Evolutionary conservation across 1,140 invertebrate genomes (phyloP).

Genomic region (Araneus ventricosus): DNA sequence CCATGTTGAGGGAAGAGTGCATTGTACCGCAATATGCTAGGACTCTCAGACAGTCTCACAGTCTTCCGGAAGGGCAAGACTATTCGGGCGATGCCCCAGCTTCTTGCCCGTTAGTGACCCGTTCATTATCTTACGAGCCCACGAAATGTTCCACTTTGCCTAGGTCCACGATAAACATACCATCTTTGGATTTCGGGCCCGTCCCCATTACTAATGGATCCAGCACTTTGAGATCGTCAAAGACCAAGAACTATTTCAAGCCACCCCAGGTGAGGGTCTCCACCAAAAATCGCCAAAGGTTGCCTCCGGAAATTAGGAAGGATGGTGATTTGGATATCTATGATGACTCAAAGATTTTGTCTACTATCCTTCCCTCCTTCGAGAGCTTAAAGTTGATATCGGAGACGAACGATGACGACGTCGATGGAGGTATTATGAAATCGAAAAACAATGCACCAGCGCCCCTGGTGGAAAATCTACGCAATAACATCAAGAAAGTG

Average conservation of each 20-base stretch:
- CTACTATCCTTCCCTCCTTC: conserved; percentile 60
- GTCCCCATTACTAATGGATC: conserved; percentile 1
- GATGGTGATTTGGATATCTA: conserved; percentile 55
- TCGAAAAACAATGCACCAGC: neutral
- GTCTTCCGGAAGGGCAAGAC: conserved; percentile 67
- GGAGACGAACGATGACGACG: conserved; percentile 30
- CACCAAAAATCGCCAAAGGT: conserved; percentile 60
- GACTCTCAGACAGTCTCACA: conserved; percentile 68
- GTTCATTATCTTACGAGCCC: conserved; percentile 65
- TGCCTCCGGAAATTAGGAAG: conserved; percentile 70
- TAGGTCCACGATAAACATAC: conserved; percentile 61
- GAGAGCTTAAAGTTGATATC: conserved; percentile 59
- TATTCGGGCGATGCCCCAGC: neutral
- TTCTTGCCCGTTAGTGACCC: conserved; percentile 29
- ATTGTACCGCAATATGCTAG: conserved; percentile 61
- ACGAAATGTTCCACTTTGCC: conserved; percentile 50
- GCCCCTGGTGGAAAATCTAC: neutral
- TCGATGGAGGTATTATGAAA: neutral
- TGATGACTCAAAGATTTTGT: conserved; percentile 49
- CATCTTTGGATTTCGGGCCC: conserved; percentile 34
- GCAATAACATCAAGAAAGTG: conserved; percentile 41
- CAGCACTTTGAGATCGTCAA: conserved; percentile 64
- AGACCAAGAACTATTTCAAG: conserved; percentile 72
- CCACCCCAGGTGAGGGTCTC: conserved; percentile 69
- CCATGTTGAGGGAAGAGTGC: conserved; percentile 67